These are phyloP conservation scores for silkworm (Bombyx mori) DNA, from an alignment of 1,140 invertebrate genomes.

Conservation along the genomic window DNA sequence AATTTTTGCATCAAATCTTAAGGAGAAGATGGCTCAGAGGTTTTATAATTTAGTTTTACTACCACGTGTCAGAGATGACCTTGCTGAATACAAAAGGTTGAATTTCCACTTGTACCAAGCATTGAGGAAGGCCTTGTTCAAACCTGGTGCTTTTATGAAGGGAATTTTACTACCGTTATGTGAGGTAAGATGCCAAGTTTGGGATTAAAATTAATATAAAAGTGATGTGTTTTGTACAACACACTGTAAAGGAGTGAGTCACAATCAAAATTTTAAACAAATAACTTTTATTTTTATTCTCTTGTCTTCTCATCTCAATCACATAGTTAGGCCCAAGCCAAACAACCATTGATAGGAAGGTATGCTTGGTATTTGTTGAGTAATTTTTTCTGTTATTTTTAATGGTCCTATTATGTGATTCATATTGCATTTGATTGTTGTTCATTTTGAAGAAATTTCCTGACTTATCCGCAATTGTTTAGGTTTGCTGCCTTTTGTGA, in stretches of 20 bases:
- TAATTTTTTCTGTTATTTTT: too few relatives aligned
- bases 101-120: conserved; percentile 98
- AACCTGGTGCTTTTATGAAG: conserved; percentile 99
- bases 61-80: conserved; percentile 94
- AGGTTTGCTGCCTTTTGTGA: too few relatives aligned
- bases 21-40: conserved; percentile 95
- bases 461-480: too few relatives aligned
- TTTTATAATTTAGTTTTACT: conserved; percentile 96
- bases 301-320: neutral
- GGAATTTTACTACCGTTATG: conserved; percentile 93
- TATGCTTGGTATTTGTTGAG: too few relatives aligned
- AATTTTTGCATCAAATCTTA: conserved; percentile 96
- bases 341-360: too few relatives aligned
- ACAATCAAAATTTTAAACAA: neutral
- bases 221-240: neutral
- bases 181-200: conserved; percentile 70
- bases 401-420: too few relatives aligned
- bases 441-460: too few relatives aligned
- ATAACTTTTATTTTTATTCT: neutral
- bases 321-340: too few relatives aligned
- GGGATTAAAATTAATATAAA: too few relatives aligned
- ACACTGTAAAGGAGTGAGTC: neutral
- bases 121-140: conserved; percentile 93
- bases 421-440: too few relatives aligned
- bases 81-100: conserved; percentile 94